Percentiles rank a stretch among this genome's conserved stretches.
phyloP scores from a whole-genome alignment of 2,797 vertebrate species.

The Mastacembelus armatus region DNA sequence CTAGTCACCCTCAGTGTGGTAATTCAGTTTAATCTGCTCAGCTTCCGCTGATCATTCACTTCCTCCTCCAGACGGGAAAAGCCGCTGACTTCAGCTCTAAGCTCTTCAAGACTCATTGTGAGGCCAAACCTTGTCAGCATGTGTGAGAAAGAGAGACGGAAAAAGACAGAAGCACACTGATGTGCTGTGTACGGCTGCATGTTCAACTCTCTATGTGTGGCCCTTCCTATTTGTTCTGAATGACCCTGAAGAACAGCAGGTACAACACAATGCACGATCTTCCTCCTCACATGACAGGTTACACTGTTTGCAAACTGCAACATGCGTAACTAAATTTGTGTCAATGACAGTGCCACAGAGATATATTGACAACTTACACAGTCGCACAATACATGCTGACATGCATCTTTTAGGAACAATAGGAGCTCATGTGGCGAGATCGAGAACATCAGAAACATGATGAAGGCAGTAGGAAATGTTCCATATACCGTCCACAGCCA shows the following conservation, averaged over 20 bases:
- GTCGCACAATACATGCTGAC: constrained; percentile 44
- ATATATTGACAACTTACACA: constrained; percentile 45
- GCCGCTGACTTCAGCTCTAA: constrained; percentile 63
- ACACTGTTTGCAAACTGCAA: constrained; percentile 46
- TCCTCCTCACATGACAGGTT: constrained; percentile 2
- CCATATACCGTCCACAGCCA: too few relatives aligned
- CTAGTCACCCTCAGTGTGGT: constrained; percentile 22
- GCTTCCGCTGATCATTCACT: constrained; percentile 39
- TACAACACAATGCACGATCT: background rate
- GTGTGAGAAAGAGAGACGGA: background rate
- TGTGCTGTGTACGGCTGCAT: background rate
- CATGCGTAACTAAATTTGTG: constrained; percentile 47
- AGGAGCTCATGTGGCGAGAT: constrained; percentile 11
- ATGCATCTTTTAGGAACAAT: constrained; percentile 32
- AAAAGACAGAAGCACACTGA: constrained; percentile 1
- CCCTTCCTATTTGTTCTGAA: background rate
- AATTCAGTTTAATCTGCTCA: constrained; percentile 37
- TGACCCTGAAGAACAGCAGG: constrained; percentile 35
- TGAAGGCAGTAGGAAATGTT: background rate
- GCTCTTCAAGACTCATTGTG: constrained; percentile 32
- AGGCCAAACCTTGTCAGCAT: constrained; percentile 45
- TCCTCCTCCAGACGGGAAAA: constrained; percentile 35
- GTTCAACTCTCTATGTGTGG: background rate
- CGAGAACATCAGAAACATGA: background rate
- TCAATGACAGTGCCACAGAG: constrained; percentile 48